Conservation (phyloP, 2,113 vertebrate genomes). For the Thermophis baileyi region DNA sequence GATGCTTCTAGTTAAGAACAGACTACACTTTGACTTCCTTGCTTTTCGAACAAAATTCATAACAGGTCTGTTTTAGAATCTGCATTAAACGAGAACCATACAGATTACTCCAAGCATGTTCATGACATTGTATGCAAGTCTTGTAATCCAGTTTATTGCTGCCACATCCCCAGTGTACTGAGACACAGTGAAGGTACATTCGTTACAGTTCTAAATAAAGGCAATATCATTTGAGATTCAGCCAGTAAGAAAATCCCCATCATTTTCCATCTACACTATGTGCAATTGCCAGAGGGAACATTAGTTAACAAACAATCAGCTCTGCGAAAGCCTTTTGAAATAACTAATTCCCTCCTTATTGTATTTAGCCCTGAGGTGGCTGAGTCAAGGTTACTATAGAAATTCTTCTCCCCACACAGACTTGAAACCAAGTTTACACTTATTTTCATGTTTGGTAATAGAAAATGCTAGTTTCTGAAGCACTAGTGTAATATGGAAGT, state of each 20-base stretch:
- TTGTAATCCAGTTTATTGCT: not conserved
- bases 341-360: conserved; percentile 57
- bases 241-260: not conserved
- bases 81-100: not conserved
- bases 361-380: not conserved
- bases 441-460: conserved; percentile 44
- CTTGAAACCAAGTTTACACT: conserved; percentile 38
- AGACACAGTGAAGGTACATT: not conserved
- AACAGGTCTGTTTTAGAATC: not conserved
- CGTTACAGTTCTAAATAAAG: not conserved
- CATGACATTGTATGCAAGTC: not conserved
- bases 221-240: not conserved
- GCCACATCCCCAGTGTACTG: not conserved
- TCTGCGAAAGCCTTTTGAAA: conserved; percentile 53
- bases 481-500: conserved; percentile 45
- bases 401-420: not conserved
- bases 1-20: not conserved
- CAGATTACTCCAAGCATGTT: not conserved
- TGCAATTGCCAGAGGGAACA: conserved; percentile 34
- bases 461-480: conserved; percentile 48
- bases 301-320: conserved; percentile 55
- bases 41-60: not conserved
- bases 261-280: not conserved
- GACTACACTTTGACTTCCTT: not conserved
- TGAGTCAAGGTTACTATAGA: conserved; percentile 15